Evolutionary conservation across 2,888 invertebrate genomes (phyloP).

Genomic region (Ennomos erosarius): DNA sequence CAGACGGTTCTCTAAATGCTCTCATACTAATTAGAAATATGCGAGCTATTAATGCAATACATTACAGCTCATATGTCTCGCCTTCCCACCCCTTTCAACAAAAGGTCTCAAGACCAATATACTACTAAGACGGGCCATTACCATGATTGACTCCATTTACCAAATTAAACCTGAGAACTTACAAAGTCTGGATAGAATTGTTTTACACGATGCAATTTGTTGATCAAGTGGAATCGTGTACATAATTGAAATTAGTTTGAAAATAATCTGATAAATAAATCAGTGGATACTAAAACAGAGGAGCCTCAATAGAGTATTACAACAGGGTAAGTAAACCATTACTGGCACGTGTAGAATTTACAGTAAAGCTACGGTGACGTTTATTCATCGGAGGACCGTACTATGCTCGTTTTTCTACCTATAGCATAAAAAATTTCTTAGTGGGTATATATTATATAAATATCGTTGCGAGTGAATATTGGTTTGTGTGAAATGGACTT

Average conservation of each 20-base stretch:
- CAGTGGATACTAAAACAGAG: no score
- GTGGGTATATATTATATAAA: no score
- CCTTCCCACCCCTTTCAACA: constrained; percentile 2
- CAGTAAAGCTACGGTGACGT: no score
- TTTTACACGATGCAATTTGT: constrained; percentile 2
- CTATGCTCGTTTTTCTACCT: no score
- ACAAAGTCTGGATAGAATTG: constrained; percentile 6
- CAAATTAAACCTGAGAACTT: constrained; percentile 1
- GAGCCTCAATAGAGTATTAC: no score
- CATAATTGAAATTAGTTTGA: neutral
- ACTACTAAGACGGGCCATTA: constrained; percentile 4
- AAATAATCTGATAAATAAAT: no score
- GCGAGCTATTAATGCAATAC: constrained; percentile 13
- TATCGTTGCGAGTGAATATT: no score
- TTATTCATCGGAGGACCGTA: no score
- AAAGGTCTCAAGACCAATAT: constrained; percentile 10
- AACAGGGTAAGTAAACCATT: no score
- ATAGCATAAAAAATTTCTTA: no score
- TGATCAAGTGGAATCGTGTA: neutral
- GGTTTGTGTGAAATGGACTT: no score
- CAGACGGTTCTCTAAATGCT: constrained; percentile 6
- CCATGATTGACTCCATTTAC: constrained; percentile 9
- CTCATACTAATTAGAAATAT: constrained; percentile 15
- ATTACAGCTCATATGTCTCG: constrained; percentile 15
- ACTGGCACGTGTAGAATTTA: no score